Evolutionary conservation across 1,140 invertebrate genomes (phyloP), one percentile per base, ranked within the genome.

Genomic region (Drosophila quadrilineata): DNA sequence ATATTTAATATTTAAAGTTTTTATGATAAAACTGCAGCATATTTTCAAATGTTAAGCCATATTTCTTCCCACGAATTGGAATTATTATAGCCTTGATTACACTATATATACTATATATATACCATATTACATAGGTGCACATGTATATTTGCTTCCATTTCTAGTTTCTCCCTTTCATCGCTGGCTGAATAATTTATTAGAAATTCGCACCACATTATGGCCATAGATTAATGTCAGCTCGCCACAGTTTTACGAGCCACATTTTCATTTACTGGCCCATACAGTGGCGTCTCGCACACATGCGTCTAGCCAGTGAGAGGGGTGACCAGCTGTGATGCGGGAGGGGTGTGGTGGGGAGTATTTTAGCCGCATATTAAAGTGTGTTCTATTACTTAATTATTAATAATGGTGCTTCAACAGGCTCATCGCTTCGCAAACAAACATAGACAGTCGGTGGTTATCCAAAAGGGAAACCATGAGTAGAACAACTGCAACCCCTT

Each of bases 311-410:
- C 14, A 10, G 19, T 16, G 3, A 19, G 8, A 19, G 16, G 9
- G 40, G 24, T 9, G 8, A 10, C 14, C 14, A 36, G 33, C 10
- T 3, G 14, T 5, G n/a, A n/a, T n/a, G n/a, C n/a, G n/a, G 17
- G 14, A 28, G 43, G 17, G 2, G 22, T 6, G 29, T 10, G n/a
- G 9, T n/a, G 45, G 9, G 26, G 8, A n/a, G 46, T 10, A 3
- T 12, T 9, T n/a, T n/a, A 3, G n/a, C n/a, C 40, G 52, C 24
- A 50, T 43, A 58, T 58, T 58, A 65, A 58, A 58, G 54, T 58
- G 53, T 60, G 56, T 45, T 66, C 56, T 66, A 66, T 66, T 66
- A 66, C 63, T 66, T 66, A 66, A 66, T 66, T 66, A 66, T 60
- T 66, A 66, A 66, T 66, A 66, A 66, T 17, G 63, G 28, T 22